Base-by-base conservation (phyloP, 2,888 invertebrate species). In the Eristalis intricaria region DNA sequence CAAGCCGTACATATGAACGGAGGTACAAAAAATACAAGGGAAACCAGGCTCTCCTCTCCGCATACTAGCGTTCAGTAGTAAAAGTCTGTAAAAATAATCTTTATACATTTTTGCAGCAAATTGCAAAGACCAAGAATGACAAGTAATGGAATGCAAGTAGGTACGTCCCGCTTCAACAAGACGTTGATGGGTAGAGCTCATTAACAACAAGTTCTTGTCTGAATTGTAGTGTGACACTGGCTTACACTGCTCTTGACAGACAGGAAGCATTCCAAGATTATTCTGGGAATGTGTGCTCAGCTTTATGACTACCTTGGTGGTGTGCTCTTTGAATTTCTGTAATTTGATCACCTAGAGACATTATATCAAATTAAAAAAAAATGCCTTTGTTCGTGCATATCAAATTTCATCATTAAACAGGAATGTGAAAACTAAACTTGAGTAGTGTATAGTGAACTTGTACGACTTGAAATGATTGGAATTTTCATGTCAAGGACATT, bases 221-320 rank as follows among this genome's bases (percentile, higher is more conserved):
- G 19, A 19, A 50, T n/a, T 50, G 50, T 15, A 70, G 63, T 78
- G 70, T 64, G 58, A 40, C 56, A 64, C 61, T 68, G 75, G 74
- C 68, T 87, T 79, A 83, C 50, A 19, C 19, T 50, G 50, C 79
- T 69, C 76, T 79, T 80, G 87, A 73, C 87, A 87, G 87, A 87
- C 87, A 87, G 87, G 87, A 87, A 87, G 87, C 83, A 87, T 87
- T 87, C 83, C 83, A 80, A 68, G 76, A 87, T 83, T 84, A 87
- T 87, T 87, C 87, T 73, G 76, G 79, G 87, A 84, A 87, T 83
- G 73, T 79, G 64, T 58, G 63, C 82, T 50, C 38, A 76, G 83
- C 63, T 76, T 71, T 82, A 75, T 75, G 79, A 83, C 60, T 76
- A 43, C 68, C 71, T 73, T 19, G 50, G 50, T 35, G 75, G 65